Base-by-base conservation (phyloP, 2,888 invertebrate species). In the Tinea trinotella region DNA sequence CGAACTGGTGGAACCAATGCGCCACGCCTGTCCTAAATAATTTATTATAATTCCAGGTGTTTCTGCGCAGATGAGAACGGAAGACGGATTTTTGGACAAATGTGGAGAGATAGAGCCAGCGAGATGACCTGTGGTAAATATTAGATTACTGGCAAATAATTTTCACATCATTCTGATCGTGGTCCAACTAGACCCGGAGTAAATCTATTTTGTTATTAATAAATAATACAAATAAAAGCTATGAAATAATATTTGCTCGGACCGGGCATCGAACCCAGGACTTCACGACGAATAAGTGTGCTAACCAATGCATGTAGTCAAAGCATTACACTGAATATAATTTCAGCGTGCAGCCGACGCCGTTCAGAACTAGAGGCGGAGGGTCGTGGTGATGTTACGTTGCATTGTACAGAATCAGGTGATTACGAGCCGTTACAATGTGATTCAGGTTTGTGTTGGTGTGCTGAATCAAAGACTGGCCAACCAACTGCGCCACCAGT, bases 371-470 rank as follows among this genome's bases (percentile, higher is more conserved):
- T 91, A 55, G 81, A 86, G 64, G 69, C 67, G n/a, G 58, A 66
- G n/a, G 75, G 73, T 36, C 72, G 82, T 22, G 70, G 62, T 3
- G 81, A 84, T 48, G 86, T 89, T 3, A 87, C 89, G 2, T 74
- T 92, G 13, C 92, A 92, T 66, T 92, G 92, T 65, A 85, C 89
- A 50, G 62, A 76, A 35, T 76, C 82, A 61, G 92, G 92, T 15
- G 91, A 91, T 74, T 92, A 88, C 67, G 92, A 92, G 64, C 74
- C 81, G 17, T 67, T 92, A 20, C 92, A 92, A 65, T 92, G 92
- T 64, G 89, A 90, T 67, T 78, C 86, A 55, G 90, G 88, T 1
- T 65, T 90, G 58, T 92, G 92, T 65, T 92, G 91, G 91, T 92
- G 92, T 68, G 90, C 87, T 1, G 85, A 90, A 30, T 75, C 85